These are phyloP conservation scores for Pempheris klunzingeri DNA, from an alignment of 2,797 vertebrate genomes.

Conservation along the genomic window DNA sequence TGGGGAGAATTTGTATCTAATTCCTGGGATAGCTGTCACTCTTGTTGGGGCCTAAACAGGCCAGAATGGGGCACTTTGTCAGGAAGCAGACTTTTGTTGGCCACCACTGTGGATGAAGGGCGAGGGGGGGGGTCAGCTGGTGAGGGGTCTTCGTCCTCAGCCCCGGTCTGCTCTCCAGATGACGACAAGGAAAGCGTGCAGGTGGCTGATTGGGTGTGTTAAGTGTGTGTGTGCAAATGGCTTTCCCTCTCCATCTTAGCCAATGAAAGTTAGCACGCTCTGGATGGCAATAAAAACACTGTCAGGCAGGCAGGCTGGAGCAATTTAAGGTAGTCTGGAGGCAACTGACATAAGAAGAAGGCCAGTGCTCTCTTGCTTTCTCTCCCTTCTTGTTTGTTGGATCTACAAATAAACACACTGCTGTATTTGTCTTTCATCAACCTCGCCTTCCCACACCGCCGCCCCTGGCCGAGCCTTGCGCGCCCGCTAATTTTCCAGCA, in stretches of 20 bases:
- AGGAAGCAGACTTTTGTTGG: constrained; percentile 66
- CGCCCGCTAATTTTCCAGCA: constrained; percentile 71
- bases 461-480: constrained; percentile 46
- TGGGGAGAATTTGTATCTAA: constrained; percentile 49
- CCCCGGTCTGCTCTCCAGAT: constrained; percentile 71
- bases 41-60: constrained; percentile 27
- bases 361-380: constrained; percentile 47
- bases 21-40: constrained; percentile 60
- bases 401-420: constrained; percentile 65
- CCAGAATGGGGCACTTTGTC: constrained; percentile 32
- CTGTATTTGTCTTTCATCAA: constrained; percentile 63
- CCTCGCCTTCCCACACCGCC: constrained; percentile 23
- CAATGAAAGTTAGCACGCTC: constrained; percentile 65
- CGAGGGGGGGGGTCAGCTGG: constrained; percentile 5
- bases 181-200: constrained; percentile 72
- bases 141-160: constrained; percentile 40
- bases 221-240: constrained; percentile 40
- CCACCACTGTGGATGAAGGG: constrained; percentile 33
- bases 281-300: constrained; percentile 73
- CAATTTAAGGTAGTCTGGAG: constrained; percentile 61
- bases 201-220: constrained; percentile 70
- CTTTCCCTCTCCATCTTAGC: constrained; percentile 52
- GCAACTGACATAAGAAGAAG: constrained; percentile 55
- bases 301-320: constrained; percentile 58
- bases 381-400: constrained; percentile 59